Conservation (phyloP, 2,113 vertebrate genomes). For the Rhineura floridana region DNA sequence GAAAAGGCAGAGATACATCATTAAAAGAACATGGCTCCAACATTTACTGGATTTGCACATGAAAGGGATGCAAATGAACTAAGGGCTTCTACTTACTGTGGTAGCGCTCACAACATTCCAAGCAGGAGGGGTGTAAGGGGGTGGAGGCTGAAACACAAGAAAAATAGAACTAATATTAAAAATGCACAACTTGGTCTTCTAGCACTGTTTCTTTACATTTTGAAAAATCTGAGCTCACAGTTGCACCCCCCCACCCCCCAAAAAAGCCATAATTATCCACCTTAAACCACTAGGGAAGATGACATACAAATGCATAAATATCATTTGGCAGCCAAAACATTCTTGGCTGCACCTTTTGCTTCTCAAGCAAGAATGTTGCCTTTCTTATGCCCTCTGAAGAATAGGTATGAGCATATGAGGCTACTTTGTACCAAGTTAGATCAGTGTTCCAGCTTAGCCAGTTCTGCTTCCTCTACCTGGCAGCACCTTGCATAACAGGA, state of each 20-base stretch:
- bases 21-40: neutral
- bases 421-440: no score
- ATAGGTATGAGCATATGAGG: no score
- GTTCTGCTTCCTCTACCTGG: no score
- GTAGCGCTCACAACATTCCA: neutral
- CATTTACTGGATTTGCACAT: neutral
- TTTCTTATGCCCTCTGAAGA: no score
- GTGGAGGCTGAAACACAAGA: neutral
- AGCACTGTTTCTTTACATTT: neutral
- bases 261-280: neutral
- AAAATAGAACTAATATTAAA: neutral
- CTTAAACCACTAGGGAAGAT: no score
- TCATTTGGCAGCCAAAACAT: no score
- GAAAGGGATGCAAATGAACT: neutral
- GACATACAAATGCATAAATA: no score
- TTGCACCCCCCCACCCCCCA: no score
- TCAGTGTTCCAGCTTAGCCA: no score
- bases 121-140: neutral
- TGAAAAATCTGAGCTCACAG: no score
- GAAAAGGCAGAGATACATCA: neutral
- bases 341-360: no score
- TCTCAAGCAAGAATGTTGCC: no score
- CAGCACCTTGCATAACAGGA: neutral
- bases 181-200: neutral
- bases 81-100: neutral